A percentile compares a stretch with the other conserved stretches of the same genome.
phyloP scores from a whole-genome alignment of 2,797 vertebrate genomes.

The Myotis vivesi region DNA sequence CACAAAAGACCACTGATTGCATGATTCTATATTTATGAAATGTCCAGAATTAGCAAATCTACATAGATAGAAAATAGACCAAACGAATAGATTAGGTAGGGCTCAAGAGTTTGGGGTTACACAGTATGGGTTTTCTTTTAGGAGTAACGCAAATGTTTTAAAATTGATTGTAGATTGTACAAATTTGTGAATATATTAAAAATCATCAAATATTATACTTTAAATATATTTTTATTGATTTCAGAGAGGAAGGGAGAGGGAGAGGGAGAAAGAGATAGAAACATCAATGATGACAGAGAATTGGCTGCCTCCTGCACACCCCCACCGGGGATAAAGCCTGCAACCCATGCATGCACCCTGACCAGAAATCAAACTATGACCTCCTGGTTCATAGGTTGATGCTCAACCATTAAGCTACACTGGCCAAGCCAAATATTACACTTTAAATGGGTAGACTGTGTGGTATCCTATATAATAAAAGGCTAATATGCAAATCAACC shows the following conservation, averaged over 20 bases:
- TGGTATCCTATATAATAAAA: too few relatives aligned
- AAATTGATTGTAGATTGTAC: not conserved
- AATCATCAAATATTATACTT: not conserved
- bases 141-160: not conserved
- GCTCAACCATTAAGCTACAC: too few relatives aligned
- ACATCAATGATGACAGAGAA: too few relatives aligned
- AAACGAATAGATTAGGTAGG: not conserved
- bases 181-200: not conserved
- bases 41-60: not conserved
- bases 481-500: too few relatives aligned
- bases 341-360: too few relatives aligned
- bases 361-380: too few relatives aligned
- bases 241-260: too few relatives aligned
- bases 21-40: not conserved
- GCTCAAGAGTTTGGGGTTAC: not conserved
- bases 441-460: not conserved
- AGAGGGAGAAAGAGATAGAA: too few relatives aligned
- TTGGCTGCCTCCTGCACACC: too few relatives aligned
- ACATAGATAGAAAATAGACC: not conserved
- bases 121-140: not conserved
- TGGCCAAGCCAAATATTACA: not conserved
- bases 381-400: too few relatives aligned
- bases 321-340: too few relatives aligned
- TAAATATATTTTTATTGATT: too few relatives aligned
- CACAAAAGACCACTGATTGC: not conserved